These are phyloP conservation scores for Philopedon plagiatum DNA, from an alignment of 2,888 invertebrate genomes.

Conservation along the genomic window DNA sequence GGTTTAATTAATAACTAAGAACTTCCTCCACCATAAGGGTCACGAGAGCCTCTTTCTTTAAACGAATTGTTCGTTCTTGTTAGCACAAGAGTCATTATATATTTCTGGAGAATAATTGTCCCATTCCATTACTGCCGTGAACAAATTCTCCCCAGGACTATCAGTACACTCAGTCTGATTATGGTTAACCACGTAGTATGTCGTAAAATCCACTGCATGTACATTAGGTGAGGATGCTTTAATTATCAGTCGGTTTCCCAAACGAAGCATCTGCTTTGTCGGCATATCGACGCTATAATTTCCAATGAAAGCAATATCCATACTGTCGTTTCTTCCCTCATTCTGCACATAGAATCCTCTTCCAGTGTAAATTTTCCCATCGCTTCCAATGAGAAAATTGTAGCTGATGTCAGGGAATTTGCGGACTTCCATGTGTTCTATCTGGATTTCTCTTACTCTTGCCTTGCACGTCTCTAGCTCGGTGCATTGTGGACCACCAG, in stretches of 20 bases:
- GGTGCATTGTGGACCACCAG: constrained; percentile 69
- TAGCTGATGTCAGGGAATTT: constrained; percentile 69
- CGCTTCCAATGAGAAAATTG: constrained; percentile 76
- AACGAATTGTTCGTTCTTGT: too few species aligned
- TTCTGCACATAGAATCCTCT: constrained; percentile 67
- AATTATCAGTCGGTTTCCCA: not conserved
- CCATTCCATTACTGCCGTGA: not conserved
- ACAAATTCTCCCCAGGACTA: not conserved
- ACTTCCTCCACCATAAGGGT: too few species aligned
- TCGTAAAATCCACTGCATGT: not conserved
- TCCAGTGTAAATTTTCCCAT: constrained; percentile 82
- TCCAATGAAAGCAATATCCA: constrained; percentile 17
- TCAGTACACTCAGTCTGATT: not conserved
- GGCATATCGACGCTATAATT: not conserved
- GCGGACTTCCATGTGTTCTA: constrained; percentile 11
- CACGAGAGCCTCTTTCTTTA: too few species aligned
- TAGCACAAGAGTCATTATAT: too few species aligned
- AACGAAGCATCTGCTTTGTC: not conserved
- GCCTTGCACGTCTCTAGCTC: constrained; percentile 68
- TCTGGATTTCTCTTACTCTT: constrained; percentile 44
- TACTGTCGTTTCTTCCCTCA: not conserved
- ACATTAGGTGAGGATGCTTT: not conserved
- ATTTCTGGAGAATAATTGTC: not conserved
- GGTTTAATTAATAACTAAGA: too few species aligned
- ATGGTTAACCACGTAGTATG: not conserved